Evolutionary conservation across 2,797 vertebrate genomes (phyloP), one percentile per base, ranked within the genome.

Genomic region (Microctenopoma stevenorrisi): DNA sequence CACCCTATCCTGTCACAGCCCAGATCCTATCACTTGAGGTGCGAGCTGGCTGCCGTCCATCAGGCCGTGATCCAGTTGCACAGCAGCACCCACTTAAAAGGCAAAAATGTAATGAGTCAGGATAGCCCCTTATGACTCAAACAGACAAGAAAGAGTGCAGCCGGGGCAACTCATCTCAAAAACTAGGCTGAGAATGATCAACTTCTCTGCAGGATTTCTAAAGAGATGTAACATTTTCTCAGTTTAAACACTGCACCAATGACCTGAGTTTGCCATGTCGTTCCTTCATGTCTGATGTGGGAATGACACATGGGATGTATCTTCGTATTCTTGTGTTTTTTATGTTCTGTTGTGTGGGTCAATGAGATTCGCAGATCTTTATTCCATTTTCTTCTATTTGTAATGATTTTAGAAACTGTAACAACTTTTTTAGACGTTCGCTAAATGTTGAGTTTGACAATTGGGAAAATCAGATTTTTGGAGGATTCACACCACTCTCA

Each of bases 31-130:
- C 84, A 75, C 76, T 78, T 63, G 73, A 63, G 70, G 54, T 68
- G 46, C 83, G 73, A 85, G 68, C 79, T 81, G 81, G 66, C 79
- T 77, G 86, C 82, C 82, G 92, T 79, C 84, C 84, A 26, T 64
- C 22, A 25, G 52, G 62, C 51, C 70, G 79, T 55, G 73, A 89
- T 92, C 68, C 78, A 77, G 78, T 85, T 80, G 77, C 80, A 84
- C 47, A 26, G 76, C 65, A 79, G 74, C 76, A 72, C 66, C 79
- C 58, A 62, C 78, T 85, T 88, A 78, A 86, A 74, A 65, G 53
- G 83, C 44, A 73, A 76, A 90, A 91, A 87, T 56, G 26, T 68
- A 83, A 48, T 60, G 76, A 81, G 74, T 76, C 86, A 84, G 74
- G 83, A 74, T 72, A 67, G 46, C 44, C 40, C 72, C 58, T 18